Evolutionary conservation across 2,113 vertebrate species (phyloP).

Genomic region (Polypterus senegalus): DNA sequence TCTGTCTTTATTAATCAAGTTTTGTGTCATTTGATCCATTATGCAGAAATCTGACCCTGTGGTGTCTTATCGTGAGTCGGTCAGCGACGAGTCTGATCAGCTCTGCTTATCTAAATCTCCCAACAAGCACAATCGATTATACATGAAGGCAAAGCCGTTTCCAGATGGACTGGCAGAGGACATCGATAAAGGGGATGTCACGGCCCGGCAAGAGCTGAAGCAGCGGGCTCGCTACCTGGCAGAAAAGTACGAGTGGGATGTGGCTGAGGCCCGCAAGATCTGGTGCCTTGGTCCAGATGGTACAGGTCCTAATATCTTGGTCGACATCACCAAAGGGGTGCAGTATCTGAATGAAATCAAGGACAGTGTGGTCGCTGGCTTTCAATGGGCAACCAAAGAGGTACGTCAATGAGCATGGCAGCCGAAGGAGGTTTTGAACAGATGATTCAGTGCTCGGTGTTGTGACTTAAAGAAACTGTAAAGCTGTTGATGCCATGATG

Average conservation of each 20-base stretch:
- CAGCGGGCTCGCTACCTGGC: conserved; percentile 28
- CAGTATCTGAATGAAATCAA: conserved; percentile 41
- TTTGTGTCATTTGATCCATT: no score
- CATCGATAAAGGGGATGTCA: conserved; percentile 35
- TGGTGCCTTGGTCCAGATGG: conserved; percentile 40
- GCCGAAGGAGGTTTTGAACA: background rate
- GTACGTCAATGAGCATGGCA: conserved; percentile 11
- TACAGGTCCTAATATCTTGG: conserved; percentile 28
- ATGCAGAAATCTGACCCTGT: conserved; percentile 42
- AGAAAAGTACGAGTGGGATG: conserved; percentile 41
- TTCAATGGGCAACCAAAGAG: conserved; percentile 45
- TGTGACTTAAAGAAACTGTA: background rate
- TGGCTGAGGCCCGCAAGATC: conserved; percentile 35
- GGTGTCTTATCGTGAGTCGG: conserved; percentile 36
- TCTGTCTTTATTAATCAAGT: no score
- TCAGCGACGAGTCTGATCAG: conserved; percentile 33
- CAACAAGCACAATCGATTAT: conserved; percentile 38
- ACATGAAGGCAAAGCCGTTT: conserved; percentile 34
- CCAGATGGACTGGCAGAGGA: conserved; percentile 39
- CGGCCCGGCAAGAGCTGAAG: conserved; percentile 35
- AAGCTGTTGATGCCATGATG: background rate
- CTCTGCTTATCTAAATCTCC: conserved; percentile 38
- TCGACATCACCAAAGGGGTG: conserved; percentile 35
- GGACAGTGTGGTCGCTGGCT: conserved; percentile 35
- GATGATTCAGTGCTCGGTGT: background rate